Base-by-base conservation (phyloP, 2,888 invertebrate genomes). In the Orthosia incerta region DNA sequence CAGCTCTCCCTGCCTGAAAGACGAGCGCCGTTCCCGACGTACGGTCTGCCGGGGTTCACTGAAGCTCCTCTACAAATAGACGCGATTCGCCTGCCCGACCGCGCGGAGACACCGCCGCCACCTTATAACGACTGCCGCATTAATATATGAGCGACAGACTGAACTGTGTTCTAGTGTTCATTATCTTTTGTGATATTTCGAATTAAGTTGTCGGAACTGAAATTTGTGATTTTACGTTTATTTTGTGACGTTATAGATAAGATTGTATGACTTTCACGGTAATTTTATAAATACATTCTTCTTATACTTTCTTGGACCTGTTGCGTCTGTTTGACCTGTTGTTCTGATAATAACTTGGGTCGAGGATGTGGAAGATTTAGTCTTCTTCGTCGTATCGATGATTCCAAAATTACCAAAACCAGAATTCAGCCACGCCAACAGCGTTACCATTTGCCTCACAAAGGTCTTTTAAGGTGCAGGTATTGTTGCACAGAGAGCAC, bases 31-130 rank as follows among this genome's bases (percentile, higher is more conserved):
- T 86, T 87, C 64, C 90, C 91, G 4, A 86, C 91, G 31, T 93
- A 92, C 65, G 92, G 93, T 1, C 76, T 94, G 60, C 93, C 93
- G 3, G 87, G 88, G 0, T 87, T 88, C 0, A 86, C 89, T 4
- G 93, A 91, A 64, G 88, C 93, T 15, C 87, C 89, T 4, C 70
- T 92, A 45, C 93, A 91, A 31, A 91, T 90, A 4, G 95, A 95
- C 69, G 93, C 94, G 12, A 90, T 95, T 9, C 87, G 93, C 7
- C 59, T 93, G 13, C 93, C 93, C 0, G 87, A 89, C 76, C 87
- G 95, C 66, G 83, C 92, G 12, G 96, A 96, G 80, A 96, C 96
- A 0, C 96, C 96, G 0, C 96, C 96, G 0, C 96, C 96, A 2
- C 95, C 96, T 0, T 96, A 96, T 79, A 89, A 93, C 66, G 95